phyloP scores from a whole-genome alignment of 2,888 invertebrate genomes.

The Ectemnius cavifrons region DNA sequence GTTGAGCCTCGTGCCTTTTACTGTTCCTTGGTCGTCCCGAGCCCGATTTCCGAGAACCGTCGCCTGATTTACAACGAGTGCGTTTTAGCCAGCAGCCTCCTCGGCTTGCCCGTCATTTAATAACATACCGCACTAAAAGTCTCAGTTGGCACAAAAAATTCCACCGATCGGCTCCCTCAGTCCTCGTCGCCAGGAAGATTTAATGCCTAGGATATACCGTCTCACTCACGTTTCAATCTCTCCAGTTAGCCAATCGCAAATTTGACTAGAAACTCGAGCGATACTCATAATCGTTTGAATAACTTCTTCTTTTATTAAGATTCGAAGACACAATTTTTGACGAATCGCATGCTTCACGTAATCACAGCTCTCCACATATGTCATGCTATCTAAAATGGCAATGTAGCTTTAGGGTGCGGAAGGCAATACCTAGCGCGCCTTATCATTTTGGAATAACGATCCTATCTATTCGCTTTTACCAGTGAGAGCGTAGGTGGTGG shows the following conservation, averaged over 20 bases:
- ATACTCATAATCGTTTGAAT: not conserved
- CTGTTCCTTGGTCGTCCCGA: conserved; percentile 35
- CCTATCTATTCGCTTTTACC: conserved; percentile 26
- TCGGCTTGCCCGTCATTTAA: conserved; percentile 40
- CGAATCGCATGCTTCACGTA: not conserved
- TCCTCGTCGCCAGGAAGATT: not conserved
- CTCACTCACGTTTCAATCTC: not conserved
- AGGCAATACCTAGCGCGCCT: conserved; percentile 23
- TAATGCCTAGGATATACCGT: not conserved
- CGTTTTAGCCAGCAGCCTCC: conserved; percentile 30
- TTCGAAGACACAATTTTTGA: too few relatives aligned
- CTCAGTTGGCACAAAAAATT: not conserved
- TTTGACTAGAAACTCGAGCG: not conserved
- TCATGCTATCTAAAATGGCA: not conserved
- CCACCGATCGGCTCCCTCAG: not conserved
- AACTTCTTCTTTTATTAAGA: too few relatives aligned
- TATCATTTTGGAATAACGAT: conserved; percentile 41
- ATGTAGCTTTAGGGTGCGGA: not conserved
- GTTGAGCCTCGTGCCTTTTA: conserved; percentile 42
- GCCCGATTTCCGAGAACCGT: conserved; percentile 53
- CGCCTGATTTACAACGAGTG: conserved; percentile 53
- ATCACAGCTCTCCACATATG: conserved; percentile 20
- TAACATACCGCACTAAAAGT: conserved; percentile 26
- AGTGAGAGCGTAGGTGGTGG: conserved; percentile 52
- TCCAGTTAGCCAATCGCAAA: not conserved